Percentiles rank a stretch among this genome's conserved stretches.
phyloP scores from a whole-genome alignment of 1,140 invertebrate species.

The Pseudomyrmex flavicornis region DNA sequence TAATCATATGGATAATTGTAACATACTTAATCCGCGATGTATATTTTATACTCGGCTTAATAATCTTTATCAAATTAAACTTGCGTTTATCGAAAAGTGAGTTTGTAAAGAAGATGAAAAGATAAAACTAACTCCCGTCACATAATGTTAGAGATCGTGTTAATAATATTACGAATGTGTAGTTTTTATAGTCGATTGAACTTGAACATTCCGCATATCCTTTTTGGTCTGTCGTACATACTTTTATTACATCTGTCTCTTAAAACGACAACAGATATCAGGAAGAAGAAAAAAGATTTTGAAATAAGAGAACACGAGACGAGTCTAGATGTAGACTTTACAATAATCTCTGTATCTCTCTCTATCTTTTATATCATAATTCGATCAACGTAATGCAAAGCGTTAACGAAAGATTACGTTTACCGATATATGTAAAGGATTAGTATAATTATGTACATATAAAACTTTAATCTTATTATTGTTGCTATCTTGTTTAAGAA shows the following conservation, averaged over 20 bases:
- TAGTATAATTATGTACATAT: constrained; percentile 79
- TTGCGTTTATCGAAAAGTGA: constrained; percentile 25
- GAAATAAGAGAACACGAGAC: constrained; percentile 19
- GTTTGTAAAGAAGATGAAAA: constrained; percentile 3
- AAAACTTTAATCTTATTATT: constrained; percentile 78
- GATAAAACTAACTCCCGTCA: constrained; percentile 39
- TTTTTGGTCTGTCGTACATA: constrained; percentile 30
- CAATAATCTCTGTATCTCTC: constrained; percentile 18
- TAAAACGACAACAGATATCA: neutral
- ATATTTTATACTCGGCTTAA: constrained; percentile 41
- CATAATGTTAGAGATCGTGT: constrained; percentile 42
- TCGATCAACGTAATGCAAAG: constrained; percentile 18
- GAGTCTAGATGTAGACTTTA: constrained; percentile 59
- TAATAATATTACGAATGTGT: constrained; percentile 39
- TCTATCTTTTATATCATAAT: neutral
- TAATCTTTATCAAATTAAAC: constrained; percentile 32
- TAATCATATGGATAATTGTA: too few relatives aligned
- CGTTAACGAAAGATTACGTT: constrained; percentile 45
- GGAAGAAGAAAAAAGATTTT: neutral
- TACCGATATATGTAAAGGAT: constrained; percentile 64
- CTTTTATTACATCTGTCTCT: constrained; percentile 2
- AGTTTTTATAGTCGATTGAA: constrained; percentile 42
- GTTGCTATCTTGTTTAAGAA: constrained; percentile 83
- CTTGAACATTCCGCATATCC: constrained; percentile 16
- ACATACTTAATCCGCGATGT: constrained; percentile 29